phyloP scores from a whole-genome alignment of 2,113 vertebrate genomes.

The Festucalex cinctus region DNA sequence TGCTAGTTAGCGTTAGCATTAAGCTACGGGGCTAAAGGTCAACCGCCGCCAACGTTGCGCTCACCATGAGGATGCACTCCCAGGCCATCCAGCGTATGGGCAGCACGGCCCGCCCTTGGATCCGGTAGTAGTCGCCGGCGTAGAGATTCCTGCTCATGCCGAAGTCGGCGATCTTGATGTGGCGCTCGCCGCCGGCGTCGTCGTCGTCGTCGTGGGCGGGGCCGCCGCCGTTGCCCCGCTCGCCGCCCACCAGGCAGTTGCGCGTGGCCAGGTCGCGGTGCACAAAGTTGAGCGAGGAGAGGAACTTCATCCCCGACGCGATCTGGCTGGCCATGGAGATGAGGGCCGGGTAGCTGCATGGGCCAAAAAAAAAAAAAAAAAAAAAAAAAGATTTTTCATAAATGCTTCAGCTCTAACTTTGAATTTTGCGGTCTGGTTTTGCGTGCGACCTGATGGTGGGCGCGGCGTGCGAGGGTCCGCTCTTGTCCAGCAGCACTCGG shows the following conservation, averaged over 20 bases:
- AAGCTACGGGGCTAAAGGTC: too few relatives aligned
- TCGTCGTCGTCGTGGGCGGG: too few relatives aligned
- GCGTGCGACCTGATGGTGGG: slow-evolving; percentile 79
- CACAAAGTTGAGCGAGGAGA: slow-evolving; percentile 89
- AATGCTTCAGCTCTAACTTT: too few relatives aligned
- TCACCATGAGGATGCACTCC: slow-evolving; percentile 94
- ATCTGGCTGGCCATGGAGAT: slow-evolving; percentile 88
- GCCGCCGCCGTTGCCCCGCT: slow-evolving; percentile 56
- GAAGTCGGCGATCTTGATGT: slow-evolving; percentile 92
- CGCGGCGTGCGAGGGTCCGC: slow-evolving; percentile 62
- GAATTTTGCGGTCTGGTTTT: background rate
- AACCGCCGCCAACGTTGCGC: background rate
- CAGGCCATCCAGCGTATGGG: slow-evolving; percentile 97
- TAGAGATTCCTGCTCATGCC: slow-evolving; percentile 94
- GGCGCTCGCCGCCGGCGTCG: slow-evolving; percentile 75
- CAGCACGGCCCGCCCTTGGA: slow-evolving; percentile 88
- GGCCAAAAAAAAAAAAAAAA: too few relatives aligned
- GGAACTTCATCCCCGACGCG: slow-evolving; percentile 88
- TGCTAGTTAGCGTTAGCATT: too few relatives aligned
- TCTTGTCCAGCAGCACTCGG: slow-evolving; percentile 80
- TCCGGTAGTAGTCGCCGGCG: slow-evolving; percentile 86
- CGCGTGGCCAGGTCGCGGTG: slow-evolving; percentile 87
- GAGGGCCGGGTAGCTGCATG: slow-evolving; percentile 81
- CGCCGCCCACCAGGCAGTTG: slow-evolving; percentile 88
- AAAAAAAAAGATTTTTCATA: too few relatives aligned